phyloP scores from a whole-genome alignment of 2,888 invertebrate species.

The Acleris sparsana region DNA sequence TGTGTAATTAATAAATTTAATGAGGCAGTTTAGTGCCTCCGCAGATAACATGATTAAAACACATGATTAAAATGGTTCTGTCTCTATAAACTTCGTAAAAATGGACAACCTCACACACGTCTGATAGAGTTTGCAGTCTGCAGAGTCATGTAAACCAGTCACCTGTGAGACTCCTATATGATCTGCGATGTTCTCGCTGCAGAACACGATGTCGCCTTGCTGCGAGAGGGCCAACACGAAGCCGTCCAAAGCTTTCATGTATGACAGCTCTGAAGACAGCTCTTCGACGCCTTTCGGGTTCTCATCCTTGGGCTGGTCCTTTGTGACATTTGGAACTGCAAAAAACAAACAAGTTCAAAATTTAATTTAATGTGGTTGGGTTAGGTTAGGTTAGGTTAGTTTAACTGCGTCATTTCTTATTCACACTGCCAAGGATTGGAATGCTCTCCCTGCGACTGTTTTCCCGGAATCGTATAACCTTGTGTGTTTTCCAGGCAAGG shows the following conservation, averaged over 20 bases:
- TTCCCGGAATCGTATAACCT: too few species aligned
- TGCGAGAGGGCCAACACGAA: slow-evolving; percentile 94
- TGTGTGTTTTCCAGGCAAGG: too few species aligned
- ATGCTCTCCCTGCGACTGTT: too few species aligned
- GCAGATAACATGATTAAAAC: too few species aligned
- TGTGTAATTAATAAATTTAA: too few species aligned
- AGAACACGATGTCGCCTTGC: slow-evolving; percentile 95
- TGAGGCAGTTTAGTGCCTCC: too few species aligned
- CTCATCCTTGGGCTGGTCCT: slow-evolving; percentile 59
- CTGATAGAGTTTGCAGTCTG: neutral
- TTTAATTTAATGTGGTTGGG: too few species aligned
- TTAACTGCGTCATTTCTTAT: too few species aligned
- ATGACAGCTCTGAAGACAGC: slow-evolving; percentile 83
- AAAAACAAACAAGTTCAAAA: slow-evolving; percentile 33
- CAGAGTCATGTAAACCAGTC: slow-evolving; percentile 38
- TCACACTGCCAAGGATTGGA: too few species aligned
- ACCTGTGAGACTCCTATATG: slow-evolving; percentile 97
- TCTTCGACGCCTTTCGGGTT: slow-evolving; percentile 72
- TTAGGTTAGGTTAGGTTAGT: too few species aligned
- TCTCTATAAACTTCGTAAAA: neutral
- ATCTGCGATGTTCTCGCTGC: slow-evolving; percentile 95
- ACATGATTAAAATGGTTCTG: neutral
- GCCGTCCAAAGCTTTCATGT: slow-evolving; percentile 93
- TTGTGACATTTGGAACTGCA: slow-evolving; percentile 66
- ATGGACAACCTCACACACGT: too few species aligned